A percentile compares a stretch with the other conserved stretches of the same genome.
Evolutionary conservation across 2,113 vertebrate genomes (phyloP).

Genomic region (Dasypus novemcinctus): DNA sequence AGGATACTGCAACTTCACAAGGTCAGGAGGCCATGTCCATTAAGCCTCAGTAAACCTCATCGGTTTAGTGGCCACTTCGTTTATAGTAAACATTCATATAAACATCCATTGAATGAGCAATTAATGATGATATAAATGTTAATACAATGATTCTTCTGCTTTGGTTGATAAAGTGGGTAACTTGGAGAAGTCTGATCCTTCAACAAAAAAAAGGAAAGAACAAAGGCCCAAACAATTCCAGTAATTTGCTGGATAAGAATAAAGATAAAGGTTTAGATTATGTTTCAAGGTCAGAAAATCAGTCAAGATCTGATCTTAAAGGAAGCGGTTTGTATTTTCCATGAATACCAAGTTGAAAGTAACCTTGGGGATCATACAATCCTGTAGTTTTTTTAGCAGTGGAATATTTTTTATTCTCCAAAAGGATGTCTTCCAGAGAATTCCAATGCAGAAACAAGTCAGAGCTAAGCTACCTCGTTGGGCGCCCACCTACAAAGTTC

Average conservation of each 20-base stretch:
- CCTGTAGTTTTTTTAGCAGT: not conserved
- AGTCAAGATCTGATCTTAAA: not conserved
- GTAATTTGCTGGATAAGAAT: not conserved
- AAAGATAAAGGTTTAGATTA: not conserved
- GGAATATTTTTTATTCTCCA: not conserved
- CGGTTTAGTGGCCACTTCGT: not conserved
- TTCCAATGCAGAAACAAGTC: not conserved
- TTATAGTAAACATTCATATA: not conserved
- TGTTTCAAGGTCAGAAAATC: not conserved
- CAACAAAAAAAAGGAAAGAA: not conserved
- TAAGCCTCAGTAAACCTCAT: not conserved
- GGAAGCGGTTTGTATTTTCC: not conserved
- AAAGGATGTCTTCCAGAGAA: conserved; percentile 25
- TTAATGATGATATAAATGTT: not conserved
- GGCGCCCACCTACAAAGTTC: not conserved
- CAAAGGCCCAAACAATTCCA: not conserved
- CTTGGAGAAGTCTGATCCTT: not conserved
- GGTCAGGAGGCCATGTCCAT: not conserved
- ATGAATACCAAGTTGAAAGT: not conserved
- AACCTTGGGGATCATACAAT: not conserved
- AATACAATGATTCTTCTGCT: not conserved
- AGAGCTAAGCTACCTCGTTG: not conserved
- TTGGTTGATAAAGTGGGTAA: not conserved
- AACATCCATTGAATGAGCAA: not conserved
- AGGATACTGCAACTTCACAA: not conserved